phyloP scores from a whole-genome alignment of 2,113 vertebrate genomes.

The Coptodon rendalli region DNA sequence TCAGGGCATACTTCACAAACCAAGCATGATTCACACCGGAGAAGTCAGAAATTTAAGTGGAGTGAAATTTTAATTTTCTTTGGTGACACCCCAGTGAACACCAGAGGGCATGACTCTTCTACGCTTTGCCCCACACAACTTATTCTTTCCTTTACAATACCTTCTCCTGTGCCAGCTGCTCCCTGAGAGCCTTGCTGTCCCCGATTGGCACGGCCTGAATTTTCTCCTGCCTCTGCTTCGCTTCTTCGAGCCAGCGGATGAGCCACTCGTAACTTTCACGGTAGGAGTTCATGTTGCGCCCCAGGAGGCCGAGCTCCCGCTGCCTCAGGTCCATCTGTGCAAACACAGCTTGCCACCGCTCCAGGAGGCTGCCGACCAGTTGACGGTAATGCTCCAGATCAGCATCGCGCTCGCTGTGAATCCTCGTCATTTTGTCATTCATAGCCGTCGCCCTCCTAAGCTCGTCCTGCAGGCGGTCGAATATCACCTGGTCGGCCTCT shows the following conservation, averaged over 20 bases:
- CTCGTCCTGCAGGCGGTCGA: constrained; percentile 78
- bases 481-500: constrained; percentile 76
- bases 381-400: constrained; percentile 87
- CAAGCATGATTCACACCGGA: background rate
- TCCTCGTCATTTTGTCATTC: constrained; percentile 79
- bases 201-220: constrained; percentile 81
- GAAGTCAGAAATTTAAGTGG: background rate
- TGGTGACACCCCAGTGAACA: background rate
- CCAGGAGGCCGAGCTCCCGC: constrained; percentile 84
- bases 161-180: constrained; percentile 88
- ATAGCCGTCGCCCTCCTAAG: constrained; percentile 75
- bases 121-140: background rate
- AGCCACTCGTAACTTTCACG: constrained; percentile 77
- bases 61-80: background rate
- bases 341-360: constrained; percentile 87
- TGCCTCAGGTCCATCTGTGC: constrained; percentile 80
- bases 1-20: fast-evolving
- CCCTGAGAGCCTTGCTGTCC: constrained; percentile 66
- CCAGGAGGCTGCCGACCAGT: constrained; percentile 76
- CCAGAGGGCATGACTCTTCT: background rate
- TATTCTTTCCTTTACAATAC: constrained; percentile 47
- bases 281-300: constrained; percentile 83
- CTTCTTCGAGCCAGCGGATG: constrained; percentile 80
- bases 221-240: constrained; percentile 79
- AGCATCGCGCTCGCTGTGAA: constrained; percentile 82